These are phyloP conservation scores for Lomographa bimaculata DNA, from an alignment of 2,888 invertebrate species.

Conservation along the genomic window DNA sequence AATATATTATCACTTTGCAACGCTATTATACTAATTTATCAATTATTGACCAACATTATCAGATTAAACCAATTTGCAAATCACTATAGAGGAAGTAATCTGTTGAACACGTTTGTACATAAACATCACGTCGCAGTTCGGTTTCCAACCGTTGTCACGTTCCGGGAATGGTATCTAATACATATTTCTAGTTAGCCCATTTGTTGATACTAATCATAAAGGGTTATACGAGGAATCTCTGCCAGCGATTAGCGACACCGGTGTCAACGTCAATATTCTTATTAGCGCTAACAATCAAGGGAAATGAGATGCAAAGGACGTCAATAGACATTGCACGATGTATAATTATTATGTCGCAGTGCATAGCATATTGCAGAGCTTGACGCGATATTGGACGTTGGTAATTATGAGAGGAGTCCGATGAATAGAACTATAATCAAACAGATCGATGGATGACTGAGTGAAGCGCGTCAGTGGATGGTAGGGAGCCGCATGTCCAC, in stretches of 20 bases:
- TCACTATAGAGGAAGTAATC: slow-evolving; percentile 20
- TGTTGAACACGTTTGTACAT: slow-evolving; percentile 54
- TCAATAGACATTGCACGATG: slow-evolving; percentile 33
- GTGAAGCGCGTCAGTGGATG: too few species aligned
- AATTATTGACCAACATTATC: slow-evolving; percentile 21
- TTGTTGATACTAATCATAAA: slow-evolving; percentile 37
- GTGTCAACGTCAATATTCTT: slow-evolving; percentile 28
- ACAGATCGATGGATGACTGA: too few species aligned
- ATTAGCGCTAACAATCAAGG: slow-evolving; percentile 45
- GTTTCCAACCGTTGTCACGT: slow-evolving; percentile 67
- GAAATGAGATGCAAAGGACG: slow-evolving; percentile 42
- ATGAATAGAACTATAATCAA: too few species aligned
- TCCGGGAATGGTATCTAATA: slow-evolving; percentile 45
- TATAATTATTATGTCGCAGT: slow-evolving; percentile 40
- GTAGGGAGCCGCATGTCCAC: too few species aligned
- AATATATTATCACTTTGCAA: slow-evolving; percentile 19
- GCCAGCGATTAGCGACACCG: slow-evolving; percentile 25
- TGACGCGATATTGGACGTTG: slow-evolving; percentile 27
- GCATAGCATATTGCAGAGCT: slow-evolving; percentile 20
- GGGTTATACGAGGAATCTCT: slow-evolving; percentile 23
- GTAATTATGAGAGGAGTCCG: too few species aligned
- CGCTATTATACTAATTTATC: slow-evolving; percentile 16
- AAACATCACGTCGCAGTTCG: slow-evolving; percentile 53
- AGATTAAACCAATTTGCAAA: slow-evolving; percentile 8
- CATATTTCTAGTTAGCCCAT: slow-evolving; percentile 43